Conservation (phyloP, 2,797 vertebrate genomes). For the Pseudomugil gertrudae region DNA sequence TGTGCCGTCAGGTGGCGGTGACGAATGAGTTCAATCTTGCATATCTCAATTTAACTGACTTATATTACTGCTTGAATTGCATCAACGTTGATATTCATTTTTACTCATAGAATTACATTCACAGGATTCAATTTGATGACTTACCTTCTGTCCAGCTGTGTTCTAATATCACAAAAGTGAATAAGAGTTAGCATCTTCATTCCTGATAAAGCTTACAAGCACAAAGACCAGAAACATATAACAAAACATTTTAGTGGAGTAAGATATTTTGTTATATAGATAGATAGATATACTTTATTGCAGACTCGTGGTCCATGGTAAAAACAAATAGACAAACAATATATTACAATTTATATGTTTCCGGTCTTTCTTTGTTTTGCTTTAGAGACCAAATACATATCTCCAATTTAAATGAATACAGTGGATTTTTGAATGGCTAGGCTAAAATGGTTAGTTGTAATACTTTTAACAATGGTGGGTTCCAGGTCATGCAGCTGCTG, state of each 20-base stretch:
- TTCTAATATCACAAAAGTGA: not conserved
- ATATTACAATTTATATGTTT: too few relatives aligned
- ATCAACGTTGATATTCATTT: conserved; percentile 61
- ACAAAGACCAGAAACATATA: not conserved
- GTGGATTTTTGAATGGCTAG: conserved; percentile 20
- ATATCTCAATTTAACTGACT: conserved; percentile 50
- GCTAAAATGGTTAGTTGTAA: conserved; percentile 26
- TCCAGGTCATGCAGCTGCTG: conserved; percentile 58
- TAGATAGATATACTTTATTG: too few relatives aligned
- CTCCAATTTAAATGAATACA: conserved; percentile 31
- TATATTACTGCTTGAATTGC: conserved; percentile 58
- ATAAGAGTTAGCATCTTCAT: conserved; percentile 7
- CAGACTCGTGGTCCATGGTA: too few relatives aligned
- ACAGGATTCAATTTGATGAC: conserved; percentile 16
- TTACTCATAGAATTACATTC: conserved; percentile 48
- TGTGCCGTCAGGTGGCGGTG: conserved; percentile 38
- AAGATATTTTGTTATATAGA: too few relatives aligned
- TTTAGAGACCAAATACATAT: not conserved
- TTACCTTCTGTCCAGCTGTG: conserved; percentile 17
- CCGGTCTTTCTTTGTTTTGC: not conserved
- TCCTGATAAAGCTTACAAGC: not conserved
- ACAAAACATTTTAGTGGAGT: too few relatives aligned
- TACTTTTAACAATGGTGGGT: conserved; percentile 23
- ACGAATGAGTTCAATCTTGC: conserved; percentile 65
- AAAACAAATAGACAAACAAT: too few relatives aligned